phyloP scores from a whole-genome alignment of 2,113 vertebrate genomes.

The Lethenteron reissneri region DNA sequence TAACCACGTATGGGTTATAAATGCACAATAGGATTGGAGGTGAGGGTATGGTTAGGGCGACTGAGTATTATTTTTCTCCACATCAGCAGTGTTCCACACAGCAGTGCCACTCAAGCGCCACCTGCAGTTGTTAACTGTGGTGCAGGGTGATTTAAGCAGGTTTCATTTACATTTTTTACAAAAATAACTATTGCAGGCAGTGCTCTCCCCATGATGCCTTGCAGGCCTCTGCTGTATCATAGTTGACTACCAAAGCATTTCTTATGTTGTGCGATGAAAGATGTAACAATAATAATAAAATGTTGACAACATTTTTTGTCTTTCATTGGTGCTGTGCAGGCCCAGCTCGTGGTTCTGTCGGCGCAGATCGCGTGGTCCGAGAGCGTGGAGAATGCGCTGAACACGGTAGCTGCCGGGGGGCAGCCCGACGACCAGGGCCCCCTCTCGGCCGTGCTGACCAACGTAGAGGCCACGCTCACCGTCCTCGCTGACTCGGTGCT shows the following conservation, averaged over 20 bases:
- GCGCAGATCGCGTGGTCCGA: not conserved
- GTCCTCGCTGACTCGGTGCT: constrained; percentile 4
- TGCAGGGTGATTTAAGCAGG: no score
- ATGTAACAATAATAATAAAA: not conserved
- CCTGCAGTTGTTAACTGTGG: no score
- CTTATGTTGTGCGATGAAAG: not conserved
- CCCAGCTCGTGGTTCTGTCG: not conserved
- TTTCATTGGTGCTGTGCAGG: not conserved
- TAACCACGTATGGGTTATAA: no score
- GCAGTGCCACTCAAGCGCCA: no score
- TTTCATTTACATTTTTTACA: no score
- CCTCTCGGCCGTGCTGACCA: not conserved
- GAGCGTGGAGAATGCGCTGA: not conserved
- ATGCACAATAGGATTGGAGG: no score
- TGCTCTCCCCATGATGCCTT: no score
- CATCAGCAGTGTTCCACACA: no score
- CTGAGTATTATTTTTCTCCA: no score
- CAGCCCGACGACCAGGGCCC: constrained; percentile 21
- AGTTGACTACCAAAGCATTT: not conserved
- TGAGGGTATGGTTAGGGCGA: no score
- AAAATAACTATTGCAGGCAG: no score
- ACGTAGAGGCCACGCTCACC: not conserved
- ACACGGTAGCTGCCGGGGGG: not conserved
- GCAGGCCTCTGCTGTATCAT: not conserved
- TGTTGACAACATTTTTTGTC: not conserved